Conservation (phyloP, 2,797 vertebrate species). For the Sebastes glaucus region DNA sequence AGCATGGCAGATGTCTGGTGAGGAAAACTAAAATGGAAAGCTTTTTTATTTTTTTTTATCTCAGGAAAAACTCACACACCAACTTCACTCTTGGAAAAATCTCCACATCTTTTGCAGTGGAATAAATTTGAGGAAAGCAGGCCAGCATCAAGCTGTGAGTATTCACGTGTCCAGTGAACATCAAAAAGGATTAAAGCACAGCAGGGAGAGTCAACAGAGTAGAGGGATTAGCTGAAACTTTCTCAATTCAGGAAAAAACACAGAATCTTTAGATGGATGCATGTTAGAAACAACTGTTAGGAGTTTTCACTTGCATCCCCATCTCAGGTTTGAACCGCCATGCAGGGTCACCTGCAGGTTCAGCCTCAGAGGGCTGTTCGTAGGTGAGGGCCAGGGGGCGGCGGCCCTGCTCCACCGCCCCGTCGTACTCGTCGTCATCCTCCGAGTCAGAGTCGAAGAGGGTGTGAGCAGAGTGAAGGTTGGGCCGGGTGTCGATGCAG, state of each 20-base stretch:
- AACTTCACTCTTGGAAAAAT: background rate
- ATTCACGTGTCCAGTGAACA: slow-evolving; percentile 21
- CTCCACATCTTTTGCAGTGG: slow-evolving; percentile 8
- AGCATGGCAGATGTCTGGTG: background rate
- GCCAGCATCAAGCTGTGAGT: slow-evolving; percentile 34
- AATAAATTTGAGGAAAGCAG: slow-evolving; percentile 19
- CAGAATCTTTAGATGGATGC: background rate
- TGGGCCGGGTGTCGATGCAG: slow-evolving; percentile 92
- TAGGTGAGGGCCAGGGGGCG: slow-evolving; percentile 81
- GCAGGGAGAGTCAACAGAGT: slow-evolving; percentile 41
- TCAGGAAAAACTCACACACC: background rate
- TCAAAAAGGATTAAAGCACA: slow-evolving; percentile 53
- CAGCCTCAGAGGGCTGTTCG: slow-evolving; percentile 79
- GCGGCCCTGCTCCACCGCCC: slow-evolving; percentile 35
- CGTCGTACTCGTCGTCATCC: slow-evolving; percentile 84
- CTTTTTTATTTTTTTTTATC: background rate
- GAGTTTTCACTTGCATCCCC: background rate
- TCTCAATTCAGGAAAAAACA: background rate
- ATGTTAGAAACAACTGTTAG: background rate
- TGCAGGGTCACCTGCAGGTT: slow-evolving; percentile 91
- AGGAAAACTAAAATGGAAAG: background rate
- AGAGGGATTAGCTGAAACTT: slow-evolving; percentile 45
- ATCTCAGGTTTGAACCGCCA: slow-evolving; percentile 49
- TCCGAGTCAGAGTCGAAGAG: slow-evolving; percentile 84
- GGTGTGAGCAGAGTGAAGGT: slow-evolving; percentile 82